Evolutionary conservation across 1,140 invertebrate species (phyloP).

Genomic region (Drosophila mojavensis): DNA sequence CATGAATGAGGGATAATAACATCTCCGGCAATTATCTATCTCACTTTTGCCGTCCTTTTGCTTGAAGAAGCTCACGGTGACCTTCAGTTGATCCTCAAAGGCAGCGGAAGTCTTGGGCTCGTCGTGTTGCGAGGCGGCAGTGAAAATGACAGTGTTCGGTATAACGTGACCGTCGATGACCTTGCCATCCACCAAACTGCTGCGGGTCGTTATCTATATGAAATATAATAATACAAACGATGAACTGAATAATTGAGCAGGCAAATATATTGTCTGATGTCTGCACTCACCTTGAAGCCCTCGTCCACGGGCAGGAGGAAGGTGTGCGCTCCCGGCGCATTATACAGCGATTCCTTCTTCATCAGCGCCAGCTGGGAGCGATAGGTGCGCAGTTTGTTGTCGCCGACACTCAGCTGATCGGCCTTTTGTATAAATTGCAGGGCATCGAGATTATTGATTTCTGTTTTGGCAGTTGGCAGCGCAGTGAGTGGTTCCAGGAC

Average conservation of each 20-base stretch:
- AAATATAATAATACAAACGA: slow-evolving; percentile 15
- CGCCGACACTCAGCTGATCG: slow-evolving; percentile 89
- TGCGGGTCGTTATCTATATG: slow-evolving; percentile 85
- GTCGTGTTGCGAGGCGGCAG: slow-evolving; percentile 89
- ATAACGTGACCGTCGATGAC: slow-evolving; percentile 97
- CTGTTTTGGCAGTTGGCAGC: slow-evolving; percentile 85
- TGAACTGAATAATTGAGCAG: not conserved
- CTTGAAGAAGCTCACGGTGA: slow-evolving; percentile 90
- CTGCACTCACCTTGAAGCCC: slow-evolving; percentile 87
- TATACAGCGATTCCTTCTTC: slow-evolving; percentile 90
- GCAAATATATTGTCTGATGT: not conserved
- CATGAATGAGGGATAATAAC: not conserved
- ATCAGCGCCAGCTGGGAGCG: slow-evolving; percentile 89
- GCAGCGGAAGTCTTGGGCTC: slow-evolving; percentile 90
- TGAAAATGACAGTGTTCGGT: slow-evolving; percentile 93
- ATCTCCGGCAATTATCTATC: slow-evolving; percentile 25
- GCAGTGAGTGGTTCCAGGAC: slow-evolving; percentile 89
- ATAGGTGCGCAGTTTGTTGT: slow-evolving; percentile 88
- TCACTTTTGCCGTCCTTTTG: slow-evolving; percentile 87
- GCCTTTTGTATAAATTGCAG: slow-evolving; percentile 90
- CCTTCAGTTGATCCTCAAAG: slow-evolving; percentile 92
- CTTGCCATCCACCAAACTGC: slow-evolving; percentile 89
- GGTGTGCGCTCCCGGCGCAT: slow-evolving; percentile 90
- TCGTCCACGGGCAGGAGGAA: slow-evolving; percentile 96
- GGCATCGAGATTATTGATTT: slow-evolving; percentile 91